Percentiles rank a stretch among this genome's conserved stretches.
phyloP scores from a whole-genome alignment of 2,888 invertebrate species.

The Leucophenga montana region DNA sequence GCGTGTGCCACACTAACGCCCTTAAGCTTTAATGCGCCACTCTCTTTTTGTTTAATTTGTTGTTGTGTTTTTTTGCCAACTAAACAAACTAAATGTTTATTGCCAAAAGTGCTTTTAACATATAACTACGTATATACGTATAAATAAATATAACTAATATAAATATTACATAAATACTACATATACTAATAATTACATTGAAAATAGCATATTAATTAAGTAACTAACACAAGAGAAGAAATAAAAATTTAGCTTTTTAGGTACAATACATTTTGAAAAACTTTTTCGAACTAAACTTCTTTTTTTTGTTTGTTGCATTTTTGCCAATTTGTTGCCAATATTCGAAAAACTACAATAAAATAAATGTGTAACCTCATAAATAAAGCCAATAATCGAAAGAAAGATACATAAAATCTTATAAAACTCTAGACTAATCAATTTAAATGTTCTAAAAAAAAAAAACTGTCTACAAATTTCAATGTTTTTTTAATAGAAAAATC shows the following conservation, averaged over 20 bases:
- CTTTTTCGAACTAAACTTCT: slow-evolving; percentile 19
- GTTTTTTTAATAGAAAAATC: too few relatives aligned
- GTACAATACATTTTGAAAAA: neutral
- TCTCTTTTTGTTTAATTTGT: slow-evolving; percentile 17
- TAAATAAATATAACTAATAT: slow-evolving; percentile 61
- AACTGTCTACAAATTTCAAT: too few relatives aligned
- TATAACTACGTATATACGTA: slow-evolving; percentile 48
- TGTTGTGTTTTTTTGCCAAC: slow-evolving; percentile 21
- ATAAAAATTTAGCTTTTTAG: slow-evolving; percentile 4
- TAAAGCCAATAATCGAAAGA: slow-evolving; percentile 3
- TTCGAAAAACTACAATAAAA: slow-evolving; percentile 1
- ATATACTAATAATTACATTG: slow-evolving; percentile 18
- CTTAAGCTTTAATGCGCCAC: slow-evolving; percentile 18
- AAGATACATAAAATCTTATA: neutral
- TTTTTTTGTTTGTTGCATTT: too few relatives aligned
- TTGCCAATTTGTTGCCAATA: slow-evolving; percentile 68
- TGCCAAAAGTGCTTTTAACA: slow-evolving; percentile 72
- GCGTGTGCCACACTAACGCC: slow-evolving; percentile 16
- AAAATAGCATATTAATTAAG: slow-evolving; percentile 13
- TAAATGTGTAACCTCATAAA: neutral
- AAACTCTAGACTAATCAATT: neutral
- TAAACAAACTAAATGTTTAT: slow-evolving; percentile 34
- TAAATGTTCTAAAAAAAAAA: too few relatives aligned
- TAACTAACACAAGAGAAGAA: neutral
- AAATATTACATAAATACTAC: neutral